Evolutionary conservation across 2,797 vertebrate species (phyloP).

Genomic region (Aselliscus stoliczkanus): DNA sequence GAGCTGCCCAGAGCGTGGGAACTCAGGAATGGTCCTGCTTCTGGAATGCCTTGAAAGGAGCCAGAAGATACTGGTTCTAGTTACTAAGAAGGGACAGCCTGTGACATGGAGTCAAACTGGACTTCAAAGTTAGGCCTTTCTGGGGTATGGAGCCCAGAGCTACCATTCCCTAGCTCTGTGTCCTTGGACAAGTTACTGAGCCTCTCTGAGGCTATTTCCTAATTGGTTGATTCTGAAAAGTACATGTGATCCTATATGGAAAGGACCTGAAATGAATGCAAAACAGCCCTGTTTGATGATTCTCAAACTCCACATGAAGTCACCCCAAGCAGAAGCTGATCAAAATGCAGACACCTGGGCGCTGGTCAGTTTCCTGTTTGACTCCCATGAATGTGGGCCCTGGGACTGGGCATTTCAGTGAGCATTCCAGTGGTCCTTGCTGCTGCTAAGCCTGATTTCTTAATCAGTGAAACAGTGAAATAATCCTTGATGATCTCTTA

Average conservation of each 20-base stretch:
- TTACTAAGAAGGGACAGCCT: not conserved
- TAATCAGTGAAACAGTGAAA: not conserved
- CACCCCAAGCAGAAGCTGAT: not conserved
- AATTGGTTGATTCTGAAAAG: not conserved
- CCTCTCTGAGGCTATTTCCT: not conserved
- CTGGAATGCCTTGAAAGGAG: not conserved
- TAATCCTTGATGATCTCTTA: not conserved
- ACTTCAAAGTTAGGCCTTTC: not conserved
- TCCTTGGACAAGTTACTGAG: not conserved
- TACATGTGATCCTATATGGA: not conserved
- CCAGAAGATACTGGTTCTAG: not conserved
- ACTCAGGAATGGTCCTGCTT: not conserved
- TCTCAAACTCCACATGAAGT: not conserved
- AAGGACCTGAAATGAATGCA: not conserved
- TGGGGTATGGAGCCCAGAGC: not conserved
- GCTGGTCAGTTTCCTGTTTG: not conserved
- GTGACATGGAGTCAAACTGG: accelerated
- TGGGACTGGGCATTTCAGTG: not conserved
- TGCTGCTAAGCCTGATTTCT: not conserved
- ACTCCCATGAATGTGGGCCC: accelerated
- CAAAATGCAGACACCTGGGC: not conserved
- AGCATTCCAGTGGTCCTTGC: not conserved
- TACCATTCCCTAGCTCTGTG: not conserved
- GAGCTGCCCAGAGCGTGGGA: too few relatives aligned
- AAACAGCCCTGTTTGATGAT: not conserved